These are phyloP conservation scores for Agrotis segetum DNA, from an alignment of 2,888 invertebrate species.

Conservation along the genomic window DNA sequence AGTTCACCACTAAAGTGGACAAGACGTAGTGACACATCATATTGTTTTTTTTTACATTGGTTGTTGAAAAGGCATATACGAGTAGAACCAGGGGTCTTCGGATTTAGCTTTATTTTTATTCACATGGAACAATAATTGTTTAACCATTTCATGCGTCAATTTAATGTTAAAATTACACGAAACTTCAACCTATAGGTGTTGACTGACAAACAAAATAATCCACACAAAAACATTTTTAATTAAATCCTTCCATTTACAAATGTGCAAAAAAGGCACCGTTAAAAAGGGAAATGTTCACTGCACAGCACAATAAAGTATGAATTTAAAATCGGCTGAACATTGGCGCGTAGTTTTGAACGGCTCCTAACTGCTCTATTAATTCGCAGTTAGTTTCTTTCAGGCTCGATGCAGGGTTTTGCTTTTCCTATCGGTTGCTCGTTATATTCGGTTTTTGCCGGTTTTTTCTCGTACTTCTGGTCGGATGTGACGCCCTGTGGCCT, in stretches of 20 bases:
- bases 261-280: constrained; percentile 10
- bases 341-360: constrained; percentile 63
- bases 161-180: too few species aligned
- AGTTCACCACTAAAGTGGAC: too few species aligned
- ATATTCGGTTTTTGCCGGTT: constrained; percentile 69
- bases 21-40: too few species aligned
- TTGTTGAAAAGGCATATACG: too few species aligned
- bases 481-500: constrained; percentile 62
- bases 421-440: constrained; percentile 80
- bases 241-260: constrained; percentile 29
- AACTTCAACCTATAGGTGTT: neutral
- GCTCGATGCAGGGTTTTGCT: constrained; percentile 73
- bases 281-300: constrained; percentile 26
- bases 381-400: constrained; percentile 80
- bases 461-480: constrained; percentile 73
- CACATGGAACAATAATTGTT: neutral
- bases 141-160: neutral
- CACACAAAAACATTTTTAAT: constrained; percentile 23
- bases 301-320: constrained; percentile 44
- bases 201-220: constrained; percentile 2
- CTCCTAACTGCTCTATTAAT: constrained; percentile 77
- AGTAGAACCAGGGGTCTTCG: too few species aligned
- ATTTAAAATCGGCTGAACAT: constrained; percentile 56
- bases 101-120: too few species aligned
- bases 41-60: too few species aligned